Percentiles rank a stretch among this genome's conserved stretches.
phyloP scores from a whole-genome alignment of 2,888 invertebrate species.

The Tiliacea citrago region DNA sequence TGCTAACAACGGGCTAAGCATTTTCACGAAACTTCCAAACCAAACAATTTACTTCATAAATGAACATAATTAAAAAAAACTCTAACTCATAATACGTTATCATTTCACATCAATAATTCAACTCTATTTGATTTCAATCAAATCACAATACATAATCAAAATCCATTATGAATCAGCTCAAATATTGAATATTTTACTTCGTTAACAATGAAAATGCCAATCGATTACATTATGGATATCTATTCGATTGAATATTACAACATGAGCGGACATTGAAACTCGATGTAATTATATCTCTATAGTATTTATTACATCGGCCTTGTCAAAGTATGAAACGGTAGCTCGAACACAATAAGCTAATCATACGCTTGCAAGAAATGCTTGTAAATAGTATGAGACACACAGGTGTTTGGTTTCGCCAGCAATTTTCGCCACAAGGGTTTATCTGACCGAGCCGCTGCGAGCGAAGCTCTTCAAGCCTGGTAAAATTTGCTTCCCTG shows the following conservation, averaged over 20 bases:
- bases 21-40: neutral
- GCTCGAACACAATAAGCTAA: slow-evolving; percentile 86
- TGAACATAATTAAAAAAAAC: slow-evolving; percentile 11
- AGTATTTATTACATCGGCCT: slow-evolving; percentile 81
- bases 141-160: slow-evolving; percentile 62
- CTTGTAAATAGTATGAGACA: slow-evolving; percentile 72
- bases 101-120: slow-evolving; percentile 46
- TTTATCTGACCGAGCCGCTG: too few species aligned
- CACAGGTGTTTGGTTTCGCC: slow-evolving; percentile 56
- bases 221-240: slow-evolving; percentile 69
- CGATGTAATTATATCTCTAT: slow-evolving; percentile 81
- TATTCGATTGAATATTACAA: slow-evolving; percentile 69
- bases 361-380: slow-evolving; percentile 80
- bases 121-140: slow-evolving; percentile 59
- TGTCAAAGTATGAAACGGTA: slow-evolving; percentile 86
- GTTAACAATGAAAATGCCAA: slow-evolving; percentile 69
- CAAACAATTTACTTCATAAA: slow-evolving; percentile 16
- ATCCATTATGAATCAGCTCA: slow-evolving; percentile 61
- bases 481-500: too few species aligned
- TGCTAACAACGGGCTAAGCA: neutral
- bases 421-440: slow-evolving; percentile 16
- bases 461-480: too few species aligned
- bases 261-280: slow-evolving; percentile 67
- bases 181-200: slow-evolving; percentile 70
- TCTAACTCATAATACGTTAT: slow-evolving; percentile 29